A percentile compares a stretch with the other conserved stretches of the same genome.
Evolutionary conservation across 92 coral and sea anemone species (phyloP).

Genomic region (Anthopleura xanthogrammica): DNA sequence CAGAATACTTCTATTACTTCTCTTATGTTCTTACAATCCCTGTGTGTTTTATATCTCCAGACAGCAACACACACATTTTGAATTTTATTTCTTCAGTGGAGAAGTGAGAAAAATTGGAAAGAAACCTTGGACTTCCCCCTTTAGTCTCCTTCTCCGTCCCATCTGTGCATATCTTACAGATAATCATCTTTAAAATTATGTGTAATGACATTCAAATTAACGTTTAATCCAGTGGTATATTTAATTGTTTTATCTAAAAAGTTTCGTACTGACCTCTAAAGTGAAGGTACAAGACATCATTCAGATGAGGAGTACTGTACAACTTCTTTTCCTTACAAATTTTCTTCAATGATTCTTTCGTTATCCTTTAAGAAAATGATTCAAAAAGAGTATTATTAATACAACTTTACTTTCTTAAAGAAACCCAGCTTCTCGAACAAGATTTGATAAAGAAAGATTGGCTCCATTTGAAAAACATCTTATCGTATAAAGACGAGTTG

Average conservation of each 20-base stretch:
- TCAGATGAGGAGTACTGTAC: conserved; percentile 91
- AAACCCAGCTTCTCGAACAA: neutral
- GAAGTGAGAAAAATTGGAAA: too few species aligned
- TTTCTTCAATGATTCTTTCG: conserved; percentile 76
- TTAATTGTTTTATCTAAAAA: neutral
- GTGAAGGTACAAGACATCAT: conserved; percentile 94
- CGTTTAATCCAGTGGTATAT: too few species aligned
- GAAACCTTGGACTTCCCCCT: too few species aligned
- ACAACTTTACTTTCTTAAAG: neutral
- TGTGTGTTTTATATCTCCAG: too few species aligned
- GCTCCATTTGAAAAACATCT: neutral
- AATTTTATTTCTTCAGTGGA: too few species aligned
- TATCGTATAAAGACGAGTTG: neutral
- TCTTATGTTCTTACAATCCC: too few species aligned
- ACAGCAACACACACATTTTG: too few species aligned
- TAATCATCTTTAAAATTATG: too few species aligned
- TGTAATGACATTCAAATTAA: too few species aligned
- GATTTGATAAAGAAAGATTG: neutral
- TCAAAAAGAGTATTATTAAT: neutral
- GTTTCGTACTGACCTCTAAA: conserved; percentile 65
- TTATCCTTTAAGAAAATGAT: conserved; percentile 57
- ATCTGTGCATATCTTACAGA: too few species aligned
- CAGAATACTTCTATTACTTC: too few species aligned
- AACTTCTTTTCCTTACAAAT: conserved; percentile 91
- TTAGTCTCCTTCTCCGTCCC: too few species aligned